phyloP scores from a whole-genome alignment of 2,888 invertebrate genomes.

The Caenorhabditis afra region DNA sequence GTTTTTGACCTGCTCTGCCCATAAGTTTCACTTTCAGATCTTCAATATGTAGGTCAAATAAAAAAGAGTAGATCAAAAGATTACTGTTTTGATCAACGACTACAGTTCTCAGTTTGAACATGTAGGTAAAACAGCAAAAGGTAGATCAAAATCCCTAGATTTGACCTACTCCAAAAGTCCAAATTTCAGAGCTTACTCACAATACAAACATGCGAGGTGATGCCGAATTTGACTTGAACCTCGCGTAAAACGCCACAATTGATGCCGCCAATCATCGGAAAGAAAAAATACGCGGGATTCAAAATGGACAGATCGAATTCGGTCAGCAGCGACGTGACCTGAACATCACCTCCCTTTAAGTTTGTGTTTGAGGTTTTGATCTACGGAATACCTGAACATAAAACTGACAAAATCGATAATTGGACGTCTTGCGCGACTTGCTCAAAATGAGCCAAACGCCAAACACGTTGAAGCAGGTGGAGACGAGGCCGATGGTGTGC shows the following conservation, averaged over 20 bases:
- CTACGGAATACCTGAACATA: slow-evolving; percentile 34
- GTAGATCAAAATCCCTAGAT: too few relatives aligned
- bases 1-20: too few relatives aligned
- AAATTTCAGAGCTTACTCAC: slow-evolving; percentile 21
- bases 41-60: too few relatives aligned
- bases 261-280: slow-evolving; percentile 54
- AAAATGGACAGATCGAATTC: slow-evolving; percentile 46
- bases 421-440: slow-evolving; percentile 21
- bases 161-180: not conserved
- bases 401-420: slow-evolving; percentile 36
- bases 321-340: slow-evolving; percentile 36
- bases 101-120: too few relatives aligned
- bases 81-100: too few relatives aligned
- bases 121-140: too few relatives aligned
- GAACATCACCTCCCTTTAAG: not conserved
- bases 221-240: slow-evolving; percentile 22
- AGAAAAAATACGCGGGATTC: slow-evolving; percentile 52
- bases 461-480: slow-evolving; percentile 25
- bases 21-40: too few relatives aligned
- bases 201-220: slow-evolving; percentile 47
- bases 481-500: slow-evolving; percentile 16
- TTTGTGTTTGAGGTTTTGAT: not conserved
- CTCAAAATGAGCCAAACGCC: slow-evolving; percentile 19
- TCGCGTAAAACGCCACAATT: slow-evolving; percentile 37
- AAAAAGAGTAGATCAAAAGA: too few relatives aligned